Evolutionary conservation across 2,888 invertebrate genomes (phyloP).

Genomic region (Pseudanteris insignis): DNA sequence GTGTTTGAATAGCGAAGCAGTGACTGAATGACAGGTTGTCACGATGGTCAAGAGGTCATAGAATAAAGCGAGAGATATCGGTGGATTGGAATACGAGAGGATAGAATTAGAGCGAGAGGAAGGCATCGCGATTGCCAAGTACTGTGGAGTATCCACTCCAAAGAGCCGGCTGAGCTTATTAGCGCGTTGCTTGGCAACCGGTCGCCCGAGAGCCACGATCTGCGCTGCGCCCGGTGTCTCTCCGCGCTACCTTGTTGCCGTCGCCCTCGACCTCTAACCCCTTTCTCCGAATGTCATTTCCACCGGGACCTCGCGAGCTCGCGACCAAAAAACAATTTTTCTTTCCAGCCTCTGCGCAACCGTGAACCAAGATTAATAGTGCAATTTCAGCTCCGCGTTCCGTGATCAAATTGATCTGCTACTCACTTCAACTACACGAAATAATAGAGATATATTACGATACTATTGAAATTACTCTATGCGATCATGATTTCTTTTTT

Average conservation of each 20-base stretch:
- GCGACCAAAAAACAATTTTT: too few species aligned
- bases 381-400: too few species aligned
- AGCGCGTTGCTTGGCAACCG: slow-evolving; percentile 66
- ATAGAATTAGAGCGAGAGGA: slow-evolving; percentile 43
- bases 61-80: slow-evolving; percentile 18
- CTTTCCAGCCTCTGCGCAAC: too few species aligned
- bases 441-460: too few species aligned
- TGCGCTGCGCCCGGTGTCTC: slow-evolving; percentile 56
- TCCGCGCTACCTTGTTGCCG: slow-evolving; percentile 43
- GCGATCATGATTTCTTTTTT: too few species aligned
- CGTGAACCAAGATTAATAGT: too few species aligned
- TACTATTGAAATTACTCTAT: too few species aligned
- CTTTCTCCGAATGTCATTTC: slow-evolving; percentile 36
- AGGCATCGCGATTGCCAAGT: slow-evolving; percentile 59
- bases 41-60: slow-evolving; percentile 43
- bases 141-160: slow-evolving; percentile 65
- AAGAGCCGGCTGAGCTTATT: slow-evolving; percentile 66
- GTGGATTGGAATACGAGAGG: slow-evolving; percentile 38
- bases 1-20: slow-evolving; percentile 15
- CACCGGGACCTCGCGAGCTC: slow-evolving; percentile 10
- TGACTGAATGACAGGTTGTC: slow-evolving; percentile 46
- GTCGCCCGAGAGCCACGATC: slow-evolving; percentile 58
- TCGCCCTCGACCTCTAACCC: slow-evolving; percentile 37
- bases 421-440: too few species aligned
- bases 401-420: too few species aligned